A percentile compares a stretch with the other conserved stretches of the same genome.
Conservation (phyloP, 2,797 vertebrate species). For the Arremon brunneinucha region DNA sequence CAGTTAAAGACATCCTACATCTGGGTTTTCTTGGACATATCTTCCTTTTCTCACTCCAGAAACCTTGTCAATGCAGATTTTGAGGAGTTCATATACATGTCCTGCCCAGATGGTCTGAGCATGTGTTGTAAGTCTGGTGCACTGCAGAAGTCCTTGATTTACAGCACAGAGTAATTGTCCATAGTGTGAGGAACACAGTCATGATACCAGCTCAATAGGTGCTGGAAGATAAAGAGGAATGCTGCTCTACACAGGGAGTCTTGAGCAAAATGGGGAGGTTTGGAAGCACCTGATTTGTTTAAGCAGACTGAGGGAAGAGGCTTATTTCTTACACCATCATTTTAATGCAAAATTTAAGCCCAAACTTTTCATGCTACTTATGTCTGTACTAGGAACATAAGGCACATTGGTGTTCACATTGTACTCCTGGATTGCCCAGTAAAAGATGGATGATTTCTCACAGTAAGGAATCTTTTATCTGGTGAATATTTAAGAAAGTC, state of each 20-base stretch:
- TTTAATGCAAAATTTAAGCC: neutral
- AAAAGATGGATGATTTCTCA: neutral
- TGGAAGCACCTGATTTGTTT: neutral
- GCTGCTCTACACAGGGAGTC: neutral
- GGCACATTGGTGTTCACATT: neutral
- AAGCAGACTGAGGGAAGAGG: neutral
- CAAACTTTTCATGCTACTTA: neutral
- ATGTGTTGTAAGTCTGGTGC: neutral
- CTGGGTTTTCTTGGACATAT: neutral
- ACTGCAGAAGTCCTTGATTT: constrained; percentile 20
- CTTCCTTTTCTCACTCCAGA: neutral
- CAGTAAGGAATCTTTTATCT: neutral
- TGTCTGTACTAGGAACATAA: neutral
- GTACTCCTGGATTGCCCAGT: neutral
- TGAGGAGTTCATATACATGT: neutral
- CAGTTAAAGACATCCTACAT: neutral
- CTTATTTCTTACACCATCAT: neutral
- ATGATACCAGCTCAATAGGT: neutral
- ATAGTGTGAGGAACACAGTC: neutral
- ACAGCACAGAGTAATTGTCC: neutral
- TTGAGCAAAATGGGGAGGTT: neutral
- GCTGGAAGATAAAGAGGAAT: neutral
- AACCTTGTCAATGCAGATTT: constrained; percentile 6
- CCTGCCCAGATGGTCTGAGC: constrained; percentile 30
- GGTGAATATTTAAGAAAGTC: neutral